phyloP scores from a whole-genome alignment of 1,140 invertebrate genomes.

The Lycorma delicatula region DNA sequence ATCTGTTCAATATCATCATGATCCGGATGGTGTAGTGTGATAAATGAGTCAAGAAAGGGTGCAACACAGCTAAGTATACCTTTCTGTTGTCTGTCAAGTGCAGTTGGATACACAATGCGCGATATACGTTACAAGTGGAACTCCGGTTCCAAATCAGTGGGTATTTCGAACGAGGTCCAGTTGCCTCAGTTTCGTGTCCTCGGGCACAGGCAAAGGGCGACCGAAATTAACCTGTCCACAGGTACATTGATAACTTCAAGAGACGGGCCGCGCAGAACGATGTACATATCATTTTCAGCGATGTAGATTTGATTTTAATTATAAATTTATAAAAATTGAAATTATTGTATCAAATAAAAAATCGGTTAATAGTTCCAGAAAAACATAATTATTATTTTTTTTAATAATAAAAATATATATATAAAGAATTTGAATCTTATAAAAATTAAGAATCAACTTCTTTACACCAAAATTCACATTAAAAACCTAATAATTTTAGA shows the following conservation, averaged over 20 bases:
- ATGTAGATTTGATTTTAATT: too few relatives aligned
- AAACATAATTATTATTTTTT: too few relatives aligned
- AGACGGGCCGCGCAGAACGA: not conserved
- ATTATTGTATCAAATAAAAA: too few relatives aligned
- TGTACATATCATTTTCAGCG: too few relatives aligned
- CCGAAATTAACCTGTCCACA: conserved; percentile 87
- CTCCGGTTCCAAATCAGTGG: conserved; percentile 77
- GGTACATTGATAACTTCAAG: conserved; percentile 49
- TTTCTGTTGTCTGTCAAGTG: conserved; percentile 43
- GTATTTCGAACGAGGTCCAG: conserved; percentile 84
- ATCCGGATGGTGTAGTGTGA: not conserved
- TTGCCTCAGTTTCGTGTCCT: conserved; percentile 91
- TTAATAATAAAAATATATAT: too few relatives aligned
- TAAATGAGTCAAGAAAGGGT: not conserved
- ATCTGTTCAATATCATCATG: too few relatives aligned
- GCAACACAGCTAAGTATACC: not conserved
- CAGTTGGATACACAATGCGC: conserved; percentile 95
- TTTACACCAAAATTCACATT: too few relatives aligned
- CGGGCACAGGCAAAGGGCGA: conserved; percentile 82
- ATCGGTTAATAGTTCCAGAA: too few relatives aligned
- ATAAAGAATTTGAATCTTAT: too few relatives aligned
- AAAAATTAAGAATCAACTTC: too few relatives aligned
- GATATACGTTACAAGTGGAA: conserved; percentile 96
- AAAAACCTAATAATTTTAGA: too few relatives aligned
- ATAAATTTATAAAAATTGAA: too few relatives aligned